These are phyloP conservation scores for Rhineura floridana DNA, from an alignment of 2,113 vertebrate genomes.

Conservation along the genomic window DNA sequence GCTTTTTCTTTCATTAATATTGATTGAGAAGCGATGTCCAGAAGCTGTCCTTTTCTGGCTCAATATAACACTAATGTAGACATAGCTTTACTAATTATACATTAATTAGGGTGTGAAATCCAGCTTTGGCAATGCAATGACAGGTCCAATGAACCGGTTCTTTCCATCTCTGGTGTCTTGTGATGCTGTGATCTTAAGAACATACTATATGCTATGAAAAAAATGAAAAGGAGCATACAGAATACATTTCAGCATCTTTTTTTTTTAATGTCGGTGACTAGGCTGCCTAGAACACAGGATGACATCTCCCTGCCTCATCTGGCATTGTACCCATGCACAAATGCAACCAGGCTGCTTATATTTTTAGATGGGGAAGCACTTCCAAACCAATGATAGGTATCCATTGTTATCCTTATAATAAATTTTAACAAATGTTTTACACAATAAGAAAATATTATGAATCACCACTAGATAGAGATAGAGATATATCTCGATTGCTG, in stretches of 20 bases:
- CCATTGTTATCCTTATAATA: rapidly evolving
- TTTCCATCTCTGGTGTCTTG: not conserved
- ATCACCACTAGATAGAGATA: too few species aligned
- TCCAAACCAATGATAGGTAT: not conserved
- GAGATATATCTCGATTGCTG: too few species aligned
- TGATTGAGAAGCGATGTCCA: slow-evolving; percentile 17
- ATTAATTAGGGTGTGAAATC: slow-evolving; percentile 12
- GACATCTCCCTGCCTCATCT: not conserved
- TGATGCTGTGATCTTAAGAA: slow-evolving; percentile 35
- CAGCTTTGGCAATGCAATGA: slow-evolving; percentile 20
- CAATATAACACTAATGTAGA: not conserved
- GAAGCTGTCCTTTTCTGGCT: slow-evolving; percentile 13
- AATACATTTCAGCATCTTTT: not conserved
- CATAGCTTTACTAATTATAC: slow-evolving; percentile 20
- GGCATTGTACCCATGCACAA: not conserved
- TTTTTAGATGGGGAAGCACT: not conserved
- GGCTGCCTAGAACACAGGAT: not conserved
- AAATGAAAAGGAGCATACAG: not conserved
- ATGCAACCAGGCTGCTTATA: not conserved
- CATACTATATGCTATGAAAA: slow-evolving; percentile 16
- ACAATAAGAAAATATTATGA: not conserved
- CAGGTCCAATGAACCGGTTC: slow-evolving; percentile 38
- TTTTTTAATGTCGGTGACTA: not conserved
- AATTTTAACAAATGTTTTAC: not conserved
- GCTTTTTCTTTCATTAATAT: not conserved